phyloP scores from a whole-genome alignment of 1,140 invertebrate genomes.

The Sycophila sp. region DNA sequence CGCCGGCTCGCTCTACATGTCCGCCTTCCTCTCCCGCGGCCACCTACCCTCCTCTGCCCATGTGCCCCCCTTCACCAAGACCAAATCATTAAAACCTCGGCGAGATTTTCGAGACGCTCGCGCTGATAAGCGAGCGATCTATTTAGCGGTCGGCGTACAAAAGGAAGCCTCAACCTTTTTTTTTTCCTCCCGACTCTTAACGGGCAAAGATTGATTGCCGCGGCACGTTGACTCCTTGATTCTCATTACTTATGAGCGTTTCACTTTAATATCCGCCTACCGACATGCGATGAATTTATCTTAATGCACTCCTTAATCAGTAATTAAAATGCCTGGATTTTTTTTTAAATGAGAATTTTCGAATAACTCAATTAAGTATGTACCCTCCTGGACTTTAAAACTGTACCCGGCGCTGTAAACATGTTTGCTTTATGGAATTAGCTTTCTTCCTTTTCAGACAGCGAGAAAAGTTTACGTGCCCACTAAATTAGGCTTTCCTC shows the following conservation, averaged over 20 bases:
- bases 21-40: too few species aligned
- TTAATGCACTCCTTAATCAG: not conserved
- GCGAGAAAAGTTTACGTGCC: too few species aligned
- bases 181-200: not conserved
- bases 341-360: not conserved
- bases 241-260: conserved; percentile 6
- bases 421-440: too few species aligned
- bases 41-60: too few species aligned
- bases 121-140: not conserved
- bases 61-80: not conserved
- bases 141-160: conserved; percentile 3
- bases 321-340: conserved; percentile 9
- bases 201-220: conserved; percentile 11
- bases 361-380: not conserved
- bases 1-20: too few species aligned
- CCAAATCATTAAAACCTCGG: not conserved
- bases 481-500: too few species aligned
- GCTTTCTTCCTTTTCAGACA: too few species aligned
- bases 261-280: not conserved
- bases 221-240: not conserved
- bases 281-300: not conserved
- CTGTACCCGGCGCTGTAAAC: too few species aligned
- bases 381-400: too few species aligned
- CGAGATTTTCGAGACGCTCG: not conserved
- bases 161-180: not conserved